Evolutionary conservation across 2,113 vertebrate genomes (phyloP).

Genomic region (Pollimyrus isidori): DNA sequence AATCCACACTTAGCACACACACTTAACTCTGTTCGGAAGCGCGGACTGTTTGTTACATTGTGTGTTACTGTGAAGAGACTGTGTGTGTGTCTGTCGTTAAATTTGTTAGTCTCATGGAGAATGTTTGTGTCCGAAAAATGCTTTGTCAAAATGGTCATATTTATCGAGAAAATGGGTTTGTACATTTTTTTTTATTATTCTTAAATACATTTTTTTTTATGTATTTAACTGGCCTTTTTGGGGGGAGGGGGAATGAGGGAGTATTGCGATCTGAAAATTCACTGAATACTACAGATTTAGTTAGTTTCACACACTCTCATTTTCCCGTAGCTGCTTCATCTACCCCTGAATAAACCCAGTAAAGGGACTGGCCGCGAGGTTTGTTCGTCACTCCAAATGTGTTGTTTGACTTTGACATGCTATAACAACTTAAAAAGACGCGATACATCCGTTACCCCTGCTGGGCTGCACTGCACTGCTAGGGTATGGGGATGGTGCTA

Average conservation of each 20-base stretch:
- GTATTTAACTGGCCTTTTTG: neutral
- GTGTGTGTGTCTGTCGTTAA: conserved; percentile 39
- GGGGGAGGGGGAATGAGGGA: neutral
- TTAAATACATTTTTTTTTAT: conserved; percentile 4
- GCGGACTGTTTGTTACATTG: neutral
- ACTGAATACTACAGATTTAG: neutral
- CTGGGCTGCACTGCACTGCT: neutral
- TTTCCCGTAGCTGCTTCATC: neutral
- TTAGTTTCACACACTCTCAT: neutral
- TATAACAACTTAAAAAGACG: neutral
- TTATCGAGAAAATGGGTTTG: conserved; percentile 59
- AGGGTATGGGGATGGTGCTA: neutral
- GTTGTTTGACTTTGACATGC: neutral
- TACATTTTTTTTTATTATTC: conserved; percentile 29
- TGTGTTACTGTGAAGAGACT: conserved; percentile 5
- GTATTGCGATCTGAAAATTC: neutral
- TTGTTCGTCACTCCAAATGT: neutral
- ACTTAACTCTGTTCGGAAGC: neutral
- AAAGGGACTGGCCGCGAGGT: neutral
- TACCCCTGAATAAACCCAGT: neutral
- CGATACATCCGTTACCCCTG: neutral
- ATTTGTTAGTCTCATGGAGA: conserved; percentile 38
- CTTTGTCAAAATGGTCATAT: conserved; percentile 62
- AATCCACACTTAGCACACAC: neutral
- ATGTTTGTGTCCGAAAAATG: conserved; percentile 43